These are phyloP conservation scores for Bucco capensis DNA, from an alignment of 2,113 vertebrate species.

Conservation along the genomic window DNA sequence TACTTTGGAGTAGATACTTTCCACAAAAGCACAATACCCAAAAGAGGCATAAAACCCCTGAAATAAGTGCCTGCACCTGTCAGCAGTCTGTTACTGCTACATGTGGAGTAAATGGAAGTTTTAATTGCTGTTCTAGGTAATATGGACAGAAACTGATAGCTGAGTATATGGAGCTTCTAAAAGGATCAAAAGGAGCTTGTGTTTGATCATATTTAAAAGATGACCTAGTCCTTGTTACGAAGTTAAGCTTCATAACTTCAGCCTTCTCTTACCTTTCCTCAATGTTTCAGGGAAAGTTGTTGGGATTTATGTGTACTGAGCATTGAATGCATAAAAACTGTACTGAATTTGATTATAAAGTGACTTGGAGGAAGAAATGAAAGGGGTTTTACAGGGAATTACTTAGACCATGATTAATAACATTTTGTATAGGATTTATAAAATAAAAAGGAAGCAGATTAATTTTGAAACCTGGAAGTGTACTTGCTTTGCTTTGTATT, in stretches of 20 bases:
- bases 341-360: background rate
- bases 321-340: background rate
- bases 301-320: background rate
- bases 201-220: background rate
- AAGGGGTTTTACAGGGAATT: background rate
- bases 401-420: background rate
- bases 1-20: background rate
- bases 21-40: background rate
- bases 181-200: background rate
- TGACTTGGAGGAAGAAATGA: background rate
- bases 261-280: background rate
- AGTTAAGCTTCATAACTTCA: background rate
- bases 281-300: background rate
- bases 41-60: background rate
- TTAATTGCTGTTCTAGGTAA: background rate
- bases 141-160: background rate
- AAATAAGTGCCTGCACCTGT: background rate
- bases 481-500: background rate
- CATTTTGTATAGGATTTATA: background rate
- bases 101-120: background rate
- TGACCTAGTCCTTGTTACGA: background rate
- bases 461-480: background rate
- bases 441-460: background rate
- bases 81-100: background rate
- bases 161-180: background rate